A percentile compares a stretch with the other conserved stretches of the same genome.
phyloP scores from a whole-genome alignment of 2,113 vertebrate species.

The Cnemophilus loriae region DNA sequence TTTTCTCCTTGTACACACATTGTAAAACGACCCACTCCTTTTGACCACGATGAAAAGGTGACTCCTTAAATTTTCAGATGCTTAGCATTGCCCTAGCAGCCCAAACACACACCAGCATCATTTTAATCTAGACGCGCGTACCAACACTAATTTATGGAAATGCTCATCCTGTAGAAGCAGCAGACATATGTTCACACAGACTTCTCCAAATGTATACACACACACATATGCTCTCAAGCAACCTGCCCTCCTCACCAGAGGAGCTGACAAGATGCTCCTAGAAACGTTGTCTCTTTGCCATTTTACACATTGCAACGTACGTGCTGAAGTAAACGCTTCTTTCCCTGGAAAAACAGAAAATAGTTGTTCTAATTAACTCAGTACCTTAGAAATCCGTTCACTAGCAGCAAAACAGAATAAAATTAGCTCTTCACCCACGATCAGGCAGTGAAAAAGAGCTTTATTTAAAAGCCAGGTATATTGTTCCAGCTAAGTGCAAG shows the following conservation, averaged over 20 bases:
- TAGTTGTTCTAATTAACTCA: not conserved
- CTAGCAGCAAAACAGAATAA: not conserved
- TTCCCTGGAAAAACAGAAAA: not conserved
- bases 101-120: not conserved
- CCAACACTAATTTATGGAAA: not conserved
- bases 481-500: conserved; percentile 8
- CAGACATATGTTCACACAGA: not conserved
- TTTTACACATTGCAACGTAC: not conserved
- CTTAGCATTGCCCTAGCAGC: not conserved
- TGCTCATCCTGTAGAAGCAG: not conserved
- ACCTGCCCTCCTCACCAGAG: not conserved
- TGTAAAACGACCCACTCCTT: not conserved
- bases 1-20: fast-evolving
- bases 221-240: fast-evolving
- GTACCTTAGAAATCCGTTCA: not conserved
- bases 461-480: conserved; percentile 16
- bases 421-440: not conserved
- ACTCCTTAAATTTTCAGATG: not conserved
- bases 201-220: not conserved
- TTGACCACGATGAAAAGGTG: not conserved
- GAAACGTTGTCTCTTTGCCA: fast-evolving
- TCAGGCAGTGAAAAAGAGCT: not conserved
- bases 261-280: not conserved
- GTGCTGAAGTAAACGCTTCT: not conserved
- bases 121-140: not conserved